Conservation (phyloP, 2,113 vertebrate genomes). For the Lathamus discolor region DNA sequence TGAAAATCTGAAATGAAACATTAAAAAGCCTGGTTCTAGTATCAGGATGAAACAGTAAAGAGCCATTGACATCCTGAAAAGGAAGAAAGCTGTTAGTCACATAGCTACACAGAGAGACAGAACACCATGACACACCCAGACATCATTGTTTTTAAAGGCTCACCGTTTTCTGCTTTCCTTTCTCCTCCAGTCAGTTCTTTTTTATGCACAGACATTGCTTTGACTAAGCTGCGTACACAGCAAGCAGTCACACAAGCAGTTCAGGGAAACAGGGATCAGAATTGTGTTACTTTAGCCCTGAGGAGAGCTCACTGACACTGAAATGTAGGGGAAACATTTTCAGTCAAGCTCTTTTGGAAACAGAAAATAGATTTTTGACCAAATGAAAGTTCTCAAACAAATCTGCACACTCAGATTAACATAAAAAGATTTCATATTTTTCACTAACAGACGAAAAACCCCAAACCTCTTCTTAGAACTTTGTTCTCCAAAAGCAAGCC, state of each 20-base stretch:
- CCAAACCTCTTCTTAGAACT: not conserved
- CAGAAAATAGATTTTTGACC: not conserved
- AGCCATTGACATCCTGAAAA: not conserved
- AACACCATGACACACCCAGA: accelerated
- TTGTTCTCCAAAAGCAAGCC: not conserved
- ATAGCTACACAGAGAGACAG: not conserved
- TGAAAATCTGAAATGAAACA: not conserved
- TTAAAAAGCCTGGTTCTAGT: not conserved
- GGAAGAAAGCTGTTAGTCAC: not conserved
- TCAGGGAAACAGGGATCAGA: not conserved
- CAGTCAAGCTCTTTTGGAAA: not conserved
- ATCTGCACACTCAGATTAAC: not conserved
- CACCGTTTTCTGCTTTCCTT: not conserved
- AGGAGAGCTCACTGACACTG: not conserved
- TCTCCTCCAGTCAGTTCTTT: not conserved
- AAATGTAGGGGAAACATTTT: not conserved
- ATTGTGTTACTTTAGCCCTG: not conserved
- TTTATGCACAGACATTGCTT: not conserved
- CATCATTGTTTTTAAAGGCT: not conserved
- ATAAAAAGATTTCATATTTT: not conserved
- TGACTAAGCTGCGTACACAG: not conserved
- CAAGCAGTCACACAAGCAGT: not conserved
- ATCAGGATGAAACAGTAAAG: not conserved
- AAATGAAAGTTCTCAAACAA: not conserved
- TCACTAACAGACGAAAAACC: not conserved